Base-by-base conservation (phyloP, 2,113 vertebrate genomes). In the Rhea americana region DNA sequence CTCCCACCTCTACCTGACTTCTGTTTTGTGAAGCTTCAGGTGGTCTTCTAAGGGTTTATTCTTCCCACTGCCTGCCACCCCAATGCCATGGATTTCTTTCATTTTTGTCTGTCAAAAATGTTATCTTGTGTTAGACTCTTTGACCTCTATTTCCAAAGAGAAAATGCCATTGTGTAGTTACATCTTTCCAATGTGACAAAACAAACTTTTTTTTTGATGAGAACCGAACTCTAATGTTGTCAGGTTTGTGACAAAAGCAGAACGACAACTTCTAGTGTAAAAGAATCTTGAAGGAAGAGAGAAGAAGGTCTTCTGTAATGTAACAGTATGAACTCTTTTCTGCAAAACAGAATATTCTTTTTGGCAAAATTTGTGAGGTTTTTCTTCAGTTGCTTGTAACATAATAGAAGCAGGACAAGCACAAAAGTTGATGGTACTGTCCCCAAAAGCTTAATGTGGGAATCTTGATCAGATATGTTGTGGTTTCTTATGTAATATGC, bases 401-500 rank as follows among this genome's bases (percentile, higher is more conserved):
- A 16, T 63, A 24, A n/a, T 71, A 75, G 13, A 81, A 61, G 47
- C 20, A 30, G 9, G 28, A 11, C 25, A 30, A 62, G 17, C 45
- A 9, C 8, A 32, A 53, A 87, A 22, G 6, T 2, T 59, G 11
- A 3, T 30, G 53, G 20, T 74, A 4, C 4, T 25, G 0, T 70
- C 85, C 30, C 22, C 32, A 28, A 50, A 30, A 68, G 9, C 47
- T 8, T 74, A 17, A 8, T 3, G 7, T 77, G 43, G 8, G 59
- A 43, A 9, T 72, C 21, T 70, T 73, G 25, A 7, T 58, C 21
- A 20, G 17, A 17, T 82, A 14, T 22, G 14, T 15, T 75, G 32
- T 62, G 8, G 22, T 53, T 93, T 13, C 5, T 43, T 19, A 47
- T 4, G 39, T 45, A 26, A 9, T 58, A 2, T 53, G 43, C 25